phyloP scores from a whole-genome alignment of 2,888 invertebrate genomes.

The Acanthosepion pharaonis region DNA sequence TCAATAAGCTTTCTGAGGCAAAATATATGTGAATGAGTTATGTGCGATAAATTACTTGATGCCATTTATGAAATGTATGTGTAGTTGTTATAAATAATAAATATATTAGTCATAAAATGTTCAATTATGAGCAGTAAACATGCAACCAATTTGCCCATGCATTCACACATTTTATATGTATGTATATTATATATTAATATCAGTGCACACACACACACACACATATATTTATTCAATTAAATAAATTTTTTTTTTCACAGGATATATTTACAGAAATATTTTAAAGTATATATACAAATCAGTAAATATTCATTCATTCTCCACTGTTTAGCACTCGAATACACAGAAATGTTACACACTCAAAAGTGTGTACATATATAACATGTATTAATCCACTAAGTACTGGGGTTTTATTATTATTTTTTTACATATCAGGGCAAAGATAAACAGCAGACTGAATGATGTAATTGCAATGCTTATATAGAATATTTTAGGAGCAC shows the following conservation, averaged over 20 bases:
- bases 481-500: background rate
- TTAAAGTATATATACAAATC: slow-evolving; percentile 3
- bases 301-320: background rate
- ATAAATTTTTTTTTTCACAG: slow-evolving; percentile 15
- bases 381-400: background rate
- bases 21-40: background rate
- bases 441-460: background rate
- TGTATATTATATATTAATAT: background rate
- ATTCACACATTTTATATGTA: background rate
- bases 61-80: background rate
- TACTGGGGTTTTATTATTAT: background rate
- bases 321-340: background rate
- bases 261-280: slow-evolving; percentile 13
- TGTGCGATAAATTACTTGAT: background rate
- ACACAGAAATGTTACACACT: background rate
- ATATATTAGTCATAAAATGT: background rate
- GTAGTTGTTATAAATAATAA: background rate
- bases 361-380: background rate
- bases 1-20: background rate
- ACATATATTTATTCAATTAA: background rate
- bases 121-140: background rate
- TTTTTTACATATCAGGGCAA: background rate
- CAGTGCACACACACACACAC: background rate
- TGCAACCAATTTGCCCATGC: background rate
- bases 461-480: background rate